Evolutionary conservation across 2,113 vertebrate species (phyloP).

Genomic region (Ciconia stormi): DNA sequence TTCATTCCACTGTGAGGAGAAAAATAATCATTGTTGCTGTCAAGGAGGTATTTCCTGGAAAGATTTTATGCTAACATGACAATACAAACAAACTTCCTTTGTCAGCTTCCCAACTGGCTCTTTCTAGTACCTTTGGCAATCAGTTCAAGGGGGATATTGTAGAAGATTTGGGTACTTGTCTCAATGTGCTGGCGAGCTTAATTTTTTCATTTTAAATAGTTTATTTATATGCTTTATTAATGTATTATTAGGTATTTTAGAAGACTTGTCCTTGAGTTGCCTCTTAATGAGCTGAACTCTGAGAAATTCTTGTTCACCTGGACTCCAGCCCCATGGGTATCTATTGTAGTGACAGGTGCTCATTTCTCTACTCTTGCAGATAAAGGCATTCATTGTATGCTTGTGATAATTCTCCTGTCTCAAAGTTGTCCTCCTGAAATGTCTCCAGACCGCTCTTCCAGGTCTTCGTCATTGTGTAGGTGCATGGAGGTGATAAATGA

Average conservation of each 20-base stretch:
- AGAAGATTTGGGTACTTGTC: neutral
- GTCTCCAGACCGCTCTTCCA: neutral
- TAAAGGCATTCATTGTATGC: neutral
- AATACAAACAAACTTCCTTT: fast-evolving
- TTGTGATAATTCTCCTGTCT: neutral
- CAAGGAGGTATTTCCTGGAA: neutral
- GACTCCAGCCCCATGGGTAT: too few species aligned
- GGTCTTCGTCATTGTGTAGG: fast-evolving
- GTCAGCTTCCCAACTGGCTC: neutral
- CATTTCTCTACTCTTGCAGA: neutral
- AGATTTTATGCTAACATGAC: fast-evolving
- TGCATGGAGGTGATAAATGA: neutral
- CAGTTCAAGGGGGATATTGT: fast-evolving
- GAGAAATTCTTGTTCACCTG: neutral
- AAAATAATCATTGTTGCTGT: neutral
- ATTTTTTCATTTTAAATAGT: neutral
- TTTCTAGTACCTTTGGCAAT: neutral
- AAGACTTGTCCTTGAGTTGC: neutral
- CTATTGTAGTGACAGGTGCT: neutral
- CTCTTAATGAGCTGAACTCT: neutral
- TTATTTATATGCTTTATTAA: neutral
- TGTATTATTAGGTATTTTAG: neutral
- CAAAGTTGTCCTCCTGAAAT: neutral
- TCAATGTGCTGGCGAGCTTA: neutral
- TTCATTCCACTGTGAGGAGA: neutral